phyloP scores from a whole-genome alignment of 2,113 vertebrate genomes.

The Python bivittatus region DNA sequence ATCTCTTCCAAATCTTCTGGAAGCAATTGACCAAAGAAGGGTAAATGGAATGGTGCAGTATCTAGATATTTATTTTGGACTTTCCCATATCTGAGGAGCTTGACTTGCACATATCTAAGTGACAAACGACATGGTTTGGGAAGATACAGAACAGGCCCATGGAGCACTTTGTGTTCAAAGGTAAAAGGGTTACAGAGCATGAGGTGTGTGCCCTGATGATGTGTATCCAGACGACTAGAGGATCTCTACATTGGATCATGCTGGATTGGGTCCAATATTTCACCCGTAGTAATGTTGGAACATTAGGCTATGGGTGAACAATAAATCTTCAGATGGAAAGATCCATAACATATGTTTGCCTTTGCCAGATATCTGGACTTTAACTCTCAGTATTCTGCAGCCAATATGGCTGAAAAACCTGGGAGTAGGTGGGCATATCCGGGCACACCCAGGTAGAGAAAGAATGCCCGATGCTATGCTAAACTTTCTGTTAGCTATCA shows the following conservation, averaged over 20 bases:
- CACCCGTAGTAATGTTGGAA: neutral
- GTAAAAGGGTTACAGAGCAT: neutral
- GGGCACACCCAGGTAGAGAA: neutral
- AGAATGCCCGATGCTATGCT: neutral
- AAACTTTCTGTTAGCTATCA: neutral
- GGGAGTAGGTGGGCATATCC: neutral
- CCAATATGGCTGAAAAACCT: neutral
- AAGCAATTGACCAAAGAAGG: neutral
- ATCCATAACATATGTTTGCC: neutral
- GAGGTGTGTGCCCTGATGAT: neutral
- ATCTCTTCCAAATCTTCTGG: neutral
- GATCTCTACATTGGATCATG: neutral
- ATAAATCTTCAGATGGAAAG: neutral
- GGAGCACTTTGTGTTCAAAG: neutral
- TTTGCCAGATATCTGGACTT: neutral
- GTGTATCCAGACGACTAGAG: neutral
- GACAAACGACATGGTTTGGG: neutral
- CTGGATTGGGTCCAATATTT: neutral
- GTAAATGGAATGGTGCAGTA: neutral
- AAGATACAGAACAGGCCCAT: neutral
- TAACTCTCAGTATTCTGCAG: neutral
- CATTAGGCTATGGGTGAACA: neutral
- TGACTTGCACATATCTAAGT: neutral
- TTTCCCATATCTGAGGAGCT: neutral
- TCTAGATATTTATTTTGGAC: neutral